Conservation (phyloP, 2,113 vertebrate genomes). For the Thinocorus orbignyianus region DNA sequence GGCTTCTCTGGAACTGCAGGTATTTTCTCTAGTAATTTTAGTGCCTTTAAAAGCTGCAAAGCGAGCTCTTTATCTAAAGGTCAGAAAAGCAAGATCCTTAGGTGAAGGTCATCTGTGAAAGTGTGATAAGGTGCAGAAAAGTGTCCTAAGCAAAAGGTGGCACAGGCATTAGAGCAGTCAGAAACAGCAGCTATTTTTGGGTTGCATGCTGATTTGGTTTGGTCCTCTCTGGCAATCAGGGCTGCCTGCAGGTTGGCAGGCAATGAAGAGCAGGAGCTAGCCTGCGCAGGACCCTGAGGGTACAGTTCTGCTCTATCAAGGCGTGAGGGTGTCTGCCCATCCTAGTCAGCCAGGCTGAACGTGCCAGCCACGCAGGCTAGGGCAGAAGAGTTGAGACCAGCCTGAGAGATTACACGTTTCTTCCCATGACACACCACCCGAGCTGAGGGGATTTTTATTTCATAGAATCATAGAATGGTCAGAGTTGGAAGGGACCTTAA, state of each 20-base stretch:
- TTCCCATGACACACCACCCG: neutral
- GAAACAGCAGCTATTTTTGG: neutral
- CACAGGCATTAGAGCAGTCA: neutral
- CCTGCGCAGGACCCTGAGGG: fast-evolving
- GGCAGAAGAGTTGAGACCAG: neutral
- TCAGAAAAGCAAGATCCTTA: neutral
- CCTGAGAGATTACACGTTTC: neutral
- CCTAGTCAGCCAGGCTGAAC: neutral
- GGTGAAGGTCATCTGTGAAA: neutral
- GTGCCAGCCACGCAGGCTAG: neutral
- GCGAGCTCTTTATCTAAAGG: neutral
- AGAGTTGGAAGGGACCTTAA: no score
- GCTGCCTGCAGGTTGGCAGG: neutral
- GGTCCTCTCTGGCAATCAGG: neutral
- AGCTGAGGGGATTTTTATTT: neutral
- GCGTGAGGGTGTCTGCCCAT: fast-evolving
- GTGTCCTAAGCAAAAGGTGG: neutral
- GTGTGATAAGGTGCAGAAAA: neutral
- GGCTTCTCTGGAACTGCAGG: neutral
- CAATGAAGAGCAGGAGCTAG: neutral
- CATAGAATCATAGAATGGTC: no score
- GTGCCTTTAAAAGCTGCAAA: neutral
- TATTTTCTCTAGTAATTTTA: neutral
- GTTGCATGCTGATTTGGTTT: neutral
- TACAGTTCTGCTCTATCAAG: neutral